Conservation (phyloP, 2,888 invertebrate genomes). For the Girardia tigrina region DNA sequence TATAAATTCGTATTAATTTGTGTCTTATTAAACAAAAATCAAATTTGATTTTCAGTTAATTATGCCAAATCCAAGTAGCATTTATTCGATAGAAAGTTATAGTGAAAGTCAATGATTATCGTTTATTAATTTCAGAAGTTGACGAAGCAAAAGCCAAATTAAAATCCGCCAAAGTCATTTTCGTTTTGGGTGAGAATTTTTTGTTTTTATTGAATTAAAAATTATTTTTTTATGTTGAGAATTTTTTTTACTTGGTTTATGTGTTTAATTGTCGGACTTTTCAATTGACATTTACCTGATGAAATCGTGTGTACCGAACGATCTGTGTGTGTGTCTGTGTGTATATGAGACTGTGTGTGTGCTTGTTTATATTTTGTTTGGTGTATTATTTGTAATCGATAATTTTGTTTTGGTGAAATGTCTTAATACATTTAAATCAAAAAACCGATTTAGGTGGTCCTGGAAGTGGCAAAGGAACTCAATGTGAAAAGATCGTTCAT, state of each 20-base stretch:
- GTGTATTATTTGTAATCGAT: not conserved
- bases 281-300: too few relatives aligned
- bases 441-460: conserved; percentile 63
- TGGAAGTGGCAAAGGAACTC: conserved; percentile 87
- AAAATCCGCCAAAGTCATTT: not conserved
- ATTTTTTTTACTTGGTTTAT: too few relatives aligned
- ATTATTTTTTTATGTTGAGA: not conserved
- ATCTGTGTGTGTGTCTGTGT: too few relatives aligned
- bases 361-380: not conserved
- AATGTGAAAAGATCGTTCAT: conserved; percentile 76
- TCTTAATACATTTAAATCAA: not conserved
- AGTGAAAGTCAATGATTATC: not conserved
- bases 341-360: too few relatives aligned
- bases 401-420: not conserved
- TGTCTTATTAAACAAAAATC: too few relatives aligned
- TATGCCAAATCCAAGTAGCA: not conserved
- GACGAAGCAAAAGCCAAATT: not conserved
- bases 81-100: not conserved
- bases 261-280: too few relatives aligned
- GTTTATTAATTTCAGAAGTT: not conserved
- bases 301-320: too few relatives aligned
- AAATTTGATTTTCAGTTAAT: too few relatives aligned
- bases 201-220: not conserved
- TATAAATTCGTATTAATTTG: not conserved
- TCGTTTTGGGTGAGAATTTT: not conserved